Base-by-base conservation (phyloP, 2,797 vertebrate genomes). In the Petrocephalus schoutedeni region DNA sequence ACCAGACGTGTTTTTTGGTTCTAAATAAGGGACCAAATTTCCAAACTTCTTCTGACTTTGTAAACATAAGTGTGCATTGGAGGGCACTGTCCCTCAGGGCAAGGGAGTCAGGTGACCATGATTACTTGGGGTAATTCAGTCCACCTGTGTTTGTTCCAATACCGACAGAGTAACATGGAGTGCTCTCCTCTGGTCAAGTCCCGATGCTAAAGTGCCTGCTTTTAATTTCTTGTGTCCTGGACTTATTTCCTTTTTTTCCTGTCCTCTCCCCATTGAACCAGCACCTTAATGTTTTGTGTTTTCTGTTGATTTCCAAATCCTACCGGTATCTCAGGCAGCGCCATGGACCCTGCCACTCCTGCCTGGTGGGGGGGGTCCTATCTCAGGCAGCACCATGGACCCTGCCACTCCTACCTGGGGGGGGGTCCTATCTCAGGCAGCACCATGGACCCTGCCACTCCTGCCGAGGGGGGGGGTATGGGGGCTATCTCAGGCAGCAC, bases 1-100 rank as follows among this genome's bases (percentile, higher is more conserved):
- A 49, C 32, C 71, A n/a, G 71, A 77, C 19, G 36, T 74, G 71
- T 45, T 49, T 77, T 77, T 77, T 77, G 71, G 71, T 77, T 77
- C 36, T 77, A 77, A 77, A 45, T 77, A 77, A 77, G 71, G 36
- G 36, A 77, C 71, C 41, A 77, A 41, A 77, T 77, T 77, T 77
- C 64, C 36, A 2, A 45, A n/a, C 36, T 77, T n/a, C 71, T 49
- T 77, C 41, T 49, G 16, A 49, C 71, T 77, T 41, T 41, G 41
- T 49, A 77, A 45, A 77, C 36, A 77, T 45, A 71, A 71, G 36
- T 77, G 19, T 77, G 71, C 41, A 9, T 45, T 16, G 71, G 16
- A 77, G 16, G 36, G 36, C 41, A 45, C 71, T 45, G 45, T 77
- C 36, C 71, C 16, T n/a, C 36, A n/a, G 14, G 32, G 14, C 36